Base-by-base conservation (phyloP, 2,113 vertebrate genomes). In the Mionectes macconnelli region DNA sequence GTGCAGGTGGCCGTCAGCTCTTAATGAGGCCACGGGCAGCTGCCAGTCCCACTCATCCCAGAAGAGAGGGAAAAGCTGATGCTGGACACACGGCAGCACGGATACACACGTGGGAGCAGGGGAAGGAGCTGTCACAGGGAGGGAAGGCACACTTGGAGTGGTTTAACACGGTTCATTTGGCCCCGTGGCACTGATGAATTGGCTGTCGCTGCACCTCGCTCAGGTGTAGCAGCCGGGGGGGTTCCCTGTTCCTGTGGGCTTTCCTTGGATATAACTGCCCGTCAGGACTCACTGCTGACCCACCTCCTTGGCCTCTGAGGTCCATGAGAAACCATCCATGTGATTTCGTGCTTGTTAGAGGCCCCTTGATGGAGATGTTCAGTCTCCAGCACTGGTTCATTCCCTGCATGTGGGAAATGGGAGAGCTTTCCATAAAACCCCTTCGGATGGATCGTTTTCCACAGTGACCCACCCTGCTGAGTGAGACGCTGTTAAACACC, bases 11-110 rank as follows among this genome's bases (percentile, higher is more conserved):
- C 53, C 5, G 2, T 63, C 63, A 50, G 80, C 35, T 40, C 28
- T 25, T 78, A 33, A 59, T 12, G 50, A 57, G 57, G 16, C 82
- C 5, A 52, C 1, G 17, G 47, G 60, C 5, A 2, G 8, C 33
- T 52, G 31, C 81, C 56, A 9, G 19, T 57, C 52, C 31, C 0
- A 0, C 3, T 2, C 47, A n/a, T 69, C 67, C 1, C 0, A 57
- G 49, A 28, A 62, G 21, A 42, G 47, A 55, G 28, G 42, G 75
- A 44, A 28, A 5, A 47, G 30, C 57, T 74, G 74, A 4, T 31
- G 17, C 5, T 12, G 25, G 60, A 7, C 3, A 3, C 28, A 10
- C 8, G 24, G 0, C 35, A 64, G 68, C 63, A 57, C 22, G 6
- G n/a, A 10, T 13, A 3, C 15, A 28, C 10, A 1, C 1, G 40